These are phyloP conservation scores for Noctilio leporinus DNA, from an alignment of 2,113 vertebrate species.

Conservation along the genomic window DNA sequence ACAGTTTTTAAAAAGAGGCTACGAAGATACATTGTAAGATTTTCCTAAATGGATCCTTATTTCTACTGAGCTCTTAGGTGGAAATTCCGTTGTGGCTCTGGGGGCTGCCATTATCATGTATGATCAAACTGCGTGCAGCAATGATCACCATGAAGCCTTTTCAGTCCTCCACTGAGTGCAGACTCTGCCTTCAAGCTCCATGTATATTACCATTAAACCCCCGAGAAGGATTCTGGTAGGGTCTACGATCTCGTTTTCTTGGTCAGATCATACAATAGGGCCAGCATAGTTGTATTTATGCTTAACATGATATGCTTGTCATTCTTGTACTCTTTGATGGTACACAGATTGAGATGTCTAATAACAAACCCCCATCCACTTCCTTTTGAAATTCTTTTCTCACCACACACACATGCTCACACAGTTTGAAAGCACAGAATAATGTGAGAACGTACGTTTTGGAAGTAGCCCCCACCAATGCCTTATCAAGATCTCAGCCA, in stretches of 20 bases:
- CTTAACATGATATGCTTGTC: background rate
- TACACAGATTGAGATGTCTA: background rate
- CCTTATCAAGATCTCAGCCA: background rate
- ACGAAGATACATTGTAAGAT: background rate
- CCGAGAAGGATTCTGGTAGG: background rate
- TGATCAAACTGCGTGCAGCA: background rate
- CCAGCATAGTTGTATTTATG: background rate
- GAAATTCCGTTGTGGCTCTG: background rate
- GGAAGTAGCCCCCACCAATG: background rate
- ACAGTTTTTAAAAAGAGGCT: background rate
- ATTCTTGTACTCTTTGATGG: background rate
- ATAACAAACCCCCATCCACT: background rate
- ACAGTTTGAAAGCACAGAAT: background rate
- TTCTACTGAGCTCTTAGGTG: background rate
- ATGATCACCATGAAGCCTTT: background rate
- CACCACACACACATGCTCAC: background rate
- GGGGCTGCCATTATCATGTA: background rate
- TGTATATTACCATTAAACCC: background rate
- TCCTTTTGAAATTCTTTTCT: background rate
- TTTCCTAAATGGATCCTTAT: background rate
- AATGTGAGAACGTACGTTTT: background rate
- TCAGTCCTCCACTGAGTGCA: background rate
- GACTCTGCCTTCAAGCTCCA: background rate
- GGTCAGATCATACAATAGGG: background rate
- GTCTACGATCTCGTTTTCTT: background rate